phyloP scores from a whole-genome alignment of 1,140 invertebrate species.

The Drosophila tropicalis region DNA sequence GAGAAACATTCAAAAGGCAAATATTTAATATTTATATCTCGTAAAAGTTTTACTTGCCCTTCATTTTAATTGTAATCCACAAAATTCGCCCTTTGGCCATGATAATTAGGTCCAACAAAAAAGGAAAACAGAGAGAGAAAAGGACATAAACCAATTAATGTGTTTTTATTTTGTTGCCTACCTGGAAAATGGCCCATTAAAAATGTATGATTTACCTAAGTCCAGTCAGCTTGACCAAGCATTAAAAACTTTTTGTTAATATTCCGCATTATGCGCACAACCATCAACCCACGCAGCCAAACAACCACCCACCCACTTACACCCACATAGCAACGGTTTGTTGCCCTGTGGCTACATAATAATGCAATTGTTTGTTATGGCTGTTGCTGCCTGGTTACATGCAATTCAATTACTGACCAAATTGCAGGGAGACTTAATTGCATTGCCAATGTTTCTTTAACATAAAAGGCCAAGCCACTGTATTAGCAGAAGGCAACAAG shows the following conservation, averaged over 20 bases:
- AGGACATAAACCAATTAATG: conserved; percentile 1
- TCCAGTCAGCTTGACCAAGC: conserved; percentile 25
- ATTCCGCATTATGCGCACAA: conserved; percentile 1
- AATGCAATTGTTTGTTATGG: conserved; percentile 10
- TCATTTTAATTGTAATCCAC: neutral
- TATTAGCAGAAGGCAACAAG: conserved; percentile 29
- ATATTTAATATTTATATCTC: neutral
- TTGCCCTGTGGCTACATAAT: conserved; percentile 12
- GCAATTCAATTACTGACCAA: conserved; percentile 48
- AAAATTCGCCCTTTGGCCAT: neutral
- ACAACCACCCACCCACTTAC: neutral
- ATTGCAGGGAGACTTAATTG: conserved; percentile 40
- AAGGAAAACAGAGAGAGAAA: neutral
- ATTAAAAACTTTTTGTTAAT: conserved; percentile 21
- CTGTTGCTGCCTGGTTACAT: conserved; percentile 21
- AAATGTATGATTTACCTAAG: conserved; percentile 1
- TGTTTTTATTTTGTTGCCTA: too few species aligned
- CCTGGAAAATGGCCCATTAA: conserved; percentile 4
- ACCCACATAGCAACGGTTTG: conserved; percentile 15
- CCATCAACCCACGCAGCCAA: neutral
- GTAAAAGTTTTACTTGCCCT: neutral
- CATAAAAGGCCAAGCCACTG: conserved; percentile 27
- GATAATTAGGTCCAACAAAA: neutral
- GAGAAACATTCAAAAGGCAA: neutral
- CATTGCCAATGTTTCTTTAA: conserved; percentile 27